Conservation (phyloP, 2,888 invertebrate species). For the Tachystola acroxantha region DNA sequence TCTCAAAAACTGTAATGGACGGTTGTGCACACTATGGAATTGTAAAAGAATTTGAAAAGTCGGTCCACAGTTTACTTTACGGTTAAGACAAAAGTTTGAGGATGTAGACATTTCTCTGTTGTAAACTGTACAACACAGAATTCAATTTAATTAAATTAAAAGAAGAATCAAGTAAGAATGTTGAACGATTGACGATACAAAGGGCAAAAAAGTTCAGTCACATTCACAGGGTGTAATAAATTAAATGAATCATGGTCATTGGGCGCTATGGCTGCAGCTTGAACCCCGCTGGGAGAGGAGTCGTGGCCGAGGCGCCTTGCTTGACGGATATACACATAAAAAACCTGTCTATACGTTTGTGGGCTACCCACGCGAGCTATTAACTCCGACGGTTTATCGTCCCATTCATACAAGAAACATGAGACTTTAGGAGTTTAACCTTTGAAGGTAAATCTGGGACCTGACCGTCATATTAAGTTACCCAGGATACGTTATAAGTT, state of each 20-base stretch:
- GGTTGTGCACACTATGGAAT: too few species aligned
- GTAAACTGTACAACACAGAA: neutral
- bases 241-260: conserved; percentile 48
- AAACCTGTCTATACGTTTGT: conserved; percentile 38
- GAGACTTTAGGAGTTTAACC: conserved; percentile 48
- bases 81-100: too few species aligned
- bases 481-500: conserved; percentile 22
- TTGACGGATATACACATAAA: conserved; percentile 55
- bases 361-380: conserved; percentile 56
- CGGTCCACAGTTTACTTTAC: too few species aligned
- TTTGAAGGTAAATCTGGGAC: conserved; percentile 37
- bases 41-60: too few species aligned
- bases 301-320: conserved; percentile 54
- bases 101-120: too few species aligned
- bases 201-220: conserved; percentile 21
- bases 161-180: conserved; percentile 8
- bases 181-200: conserved; percentile 21
- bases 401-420: conserved; percentile 58
- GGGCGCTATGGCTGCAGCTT: conserved; percentile 26
- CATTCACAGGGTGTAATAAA: conserved; percentile 54
- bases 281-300: conserved; percentile 55
- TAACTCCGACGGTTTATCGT: conserved; percentile 63
- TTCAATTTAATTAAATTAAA: conserved; percentile 8
- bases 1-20: too few species aligned
- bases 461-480: conserved; percentile 35